Evolutionary conservation across 2,888 invertebrate species (phyloP).

Genomic region (Heliconius sara): DNA sequence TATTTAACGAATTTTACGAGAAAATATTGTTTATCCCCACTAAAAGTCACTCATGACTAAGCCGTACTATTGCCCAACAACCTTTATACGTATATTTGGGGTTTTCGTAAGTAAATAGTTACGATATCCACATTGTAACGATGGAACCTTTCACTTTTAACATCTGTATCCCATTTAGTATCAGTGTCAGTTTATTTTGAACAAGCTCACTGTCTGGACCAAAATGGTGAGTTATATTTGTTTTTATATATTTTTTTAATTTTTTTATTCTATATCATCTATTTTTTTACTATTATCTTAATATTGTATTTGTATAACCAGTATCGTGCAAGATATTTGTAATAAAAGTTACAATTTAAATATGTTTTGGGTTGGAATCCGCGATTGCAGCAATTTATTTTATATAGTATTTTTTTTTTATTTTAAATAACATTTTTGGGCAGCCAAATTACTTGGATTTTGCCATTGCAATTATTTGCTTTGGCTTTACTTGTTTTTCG

Average conservation of each 20-base stretch:
- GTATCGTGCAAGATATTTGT: too few relatives aligned
- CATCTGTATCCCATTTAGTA: constrained; percentile 58
- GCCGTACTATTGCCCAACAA: constrained; percentile 27
- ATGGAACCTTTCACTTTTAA: constrained; percentile 69
- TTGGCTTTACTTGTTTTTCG: too few relatives aligned
- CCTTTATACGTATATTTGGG: constrained; percentile 18
- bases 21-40: not conserved
- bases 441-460: too few relatives aligned
- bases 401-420: too few relatives aligned
- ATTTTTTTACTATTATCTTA: too few relatives aligned
- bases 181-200: constrained; percentile 52
- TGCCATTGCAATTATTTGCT: too few relatives aligned
- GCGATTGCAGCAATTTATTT: too few relatives aligned
- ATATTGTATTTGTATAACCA: too few relatives aligned
- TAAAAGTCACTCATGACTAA: not conserved
- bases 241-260: not conserved
- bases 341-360: too few relatives aligned
- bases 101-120: constrained; percentile 58
- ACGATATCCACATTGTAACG: constrained; percentile 64
- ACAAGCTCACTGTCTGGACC: constrained; percentile 40
- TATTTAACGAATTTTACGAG: not conserved
- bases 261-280: too few relatives aligned
- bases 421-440: too few relatives aligned
- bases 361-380: too few relatives aligned
- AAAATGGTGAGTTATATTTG: constrained; percentile 56